Evolutionary conservation across 1,140 invertebrate species (phyloP).

Genomic region (Drosophila bipectinata): DNA sequence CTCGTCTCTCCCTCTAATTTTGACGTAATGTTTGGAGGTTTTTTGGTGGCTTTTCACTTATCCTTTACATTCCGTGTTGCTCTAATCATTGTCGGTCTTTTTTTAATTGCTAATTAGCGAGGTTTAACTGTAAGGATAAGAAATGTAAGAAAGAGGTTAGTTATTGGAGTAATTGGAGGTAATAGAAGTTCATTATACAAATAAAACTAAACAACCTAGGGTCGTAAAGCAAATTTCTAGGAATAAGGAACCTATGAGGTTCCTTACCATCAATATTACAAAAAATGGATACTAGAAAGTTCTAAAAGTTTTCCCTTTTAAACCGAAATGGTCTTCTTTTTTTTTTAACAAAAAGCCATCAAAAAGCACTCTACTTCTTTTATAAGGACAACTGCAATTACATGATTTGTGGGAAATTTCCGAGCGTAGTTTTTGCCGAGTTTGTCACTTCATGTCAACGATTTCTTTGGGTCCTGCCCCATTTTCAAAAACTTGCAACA

Average conservation of each 20-base stretch:
- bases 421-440: conserved; percentile 28
- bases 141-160: conserved; percentile 18
- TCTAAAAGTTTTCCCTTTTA: no score
- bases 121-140: conserved; percentile 17
- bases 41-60: neutral
- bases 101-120: conserved; percentile 23
- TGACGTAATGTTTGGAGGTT: neutral
- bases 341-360: neutral
- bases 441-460: conserved; percentile 30
- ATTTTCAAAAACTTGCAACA: neutral
- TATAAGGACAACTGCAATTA: conserved; percentile 11
- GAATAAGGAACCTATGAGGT: no score
- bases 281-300: no score
- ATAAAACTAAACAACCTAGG: no score
- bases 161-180: no score
- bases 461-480: conserved; percentile 9
- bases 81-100: conserved; percentile 19
- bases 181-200: no score
- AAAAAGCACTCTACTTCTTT: neutral
- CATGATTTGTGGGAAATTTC: conserved; percentile 21
- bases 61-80: conserved; percentile 36
- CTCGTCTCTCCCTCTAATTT: neutral
- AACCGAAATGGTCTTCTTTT: neutral
- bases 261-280: no score
- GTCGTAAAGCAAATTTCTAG: no score